Percentiles rank a stretch among this genome's conserved stretches.
phyloP scores from a whole-genome alignment of 2,797 vertebrate species.

The Hippoglossus hippoglossus region DNA sequence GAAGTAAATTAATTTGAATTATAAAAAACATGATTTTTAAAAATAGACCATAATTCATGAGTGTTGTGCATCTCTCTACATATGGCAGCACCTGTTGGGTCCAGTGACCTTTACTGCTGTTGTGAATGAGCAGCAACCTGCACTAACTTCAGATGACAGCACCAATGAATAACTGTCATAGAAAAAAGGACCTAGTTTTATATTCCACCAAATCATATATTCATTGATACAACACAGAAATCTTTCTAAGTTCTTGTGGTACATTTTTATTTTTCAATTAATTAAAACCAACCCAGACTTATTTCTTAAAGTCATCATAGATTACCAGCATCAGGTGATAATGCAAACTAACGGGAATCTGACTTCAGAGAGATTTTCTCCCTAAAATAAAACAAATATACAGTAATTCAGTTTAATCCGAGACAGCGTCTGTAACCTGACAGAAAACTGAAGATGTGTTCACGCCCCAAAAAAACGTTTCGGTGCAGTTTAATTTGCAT shows the following conservation, averaged over 20 bases:
- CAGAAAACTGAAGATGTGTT: conserved; percentile 8
- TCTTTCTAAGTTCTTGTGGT: too few species aligned
- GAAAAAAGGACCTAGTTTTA: not conserved
- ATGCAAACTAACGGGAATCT: not conserved
- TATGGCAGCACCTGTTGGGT: conserved; percentile 22
- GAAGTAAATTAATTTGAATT: too few species aligned
- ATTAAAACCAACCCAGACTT: too few species aligned
- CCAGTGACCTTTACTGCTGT: conserved; percentile 20
- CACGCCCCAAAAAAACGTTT: conserved; percentile 4
- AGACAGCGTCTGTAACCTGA: conserved; percentile 17
- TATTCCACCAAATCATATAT: not conserved
- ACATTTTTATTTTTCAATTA: too few species aligned
- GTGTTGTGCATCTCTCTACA: not conserved
- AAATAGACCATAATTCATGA: not conserved
- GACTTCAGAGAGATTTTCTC: not conserved
- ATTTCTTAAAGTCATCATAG: not conserved
- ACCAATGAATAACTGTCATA: conserved; percentile 7
- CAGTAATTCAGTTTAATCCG: conserved; percentile 19
- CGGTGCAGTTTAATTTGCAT: conserved; percentile 31
- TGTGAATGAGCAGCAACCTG: conserved; percentile 26
- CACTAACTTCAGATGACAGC: conserved; percentile 14
- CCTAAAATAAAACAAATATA: conserved; percentile 4
- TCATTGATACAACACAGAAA: too few species aligned
- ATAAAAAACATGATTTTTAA: not conserved
- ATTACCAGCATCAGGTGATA: not conserved